Percentiles rank a stretch among this genome's conserved stretches.
These are phyloP conservation scores for Colostygia pectinataria DNA, from an alignment of 2,888 invertebrate species.

Conservation along the genomic window DNA sequence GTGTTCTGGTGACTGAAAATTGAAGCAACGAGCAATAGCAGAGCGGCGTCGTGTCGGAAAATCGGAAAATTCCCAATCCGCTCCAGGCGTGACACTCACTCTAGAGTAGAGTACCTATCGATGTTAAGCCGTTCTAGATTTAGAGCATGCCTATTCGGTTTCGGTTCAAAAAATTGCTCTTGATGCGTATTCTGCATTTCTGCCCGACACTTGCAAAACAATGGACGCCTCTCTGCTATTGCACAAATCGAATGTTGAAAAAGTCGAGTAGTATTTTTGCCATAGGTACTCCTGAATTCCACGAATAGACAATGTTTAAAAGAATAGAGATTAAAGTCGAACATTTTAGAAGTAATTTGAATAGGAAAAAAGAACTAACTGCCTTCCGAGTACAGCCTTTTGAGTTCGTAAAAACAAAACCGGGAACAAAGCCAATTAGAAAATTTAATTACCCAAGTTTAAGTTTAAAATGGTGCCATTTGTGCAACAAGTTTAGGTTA, in stretches of 20 bases:
- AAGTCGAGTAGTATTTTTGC: background rate
- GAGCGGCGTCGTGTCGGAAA: slow-evolving; percentile 54
- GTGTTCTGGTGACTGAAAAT: slow-evolving; percentile 49
- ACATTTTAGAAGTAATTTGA: background rate
- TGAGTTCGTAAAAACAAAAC: slow-evolving; percentile 11
- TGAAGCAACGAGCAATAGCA: slow-evolving; percentile 41
- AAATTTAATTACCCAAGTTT: slow-evolving; percentile 26
- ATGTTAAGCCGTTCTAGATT: slow-evolving; percentile 54
- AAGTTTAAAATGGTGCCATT: slow-evolving; percentile 26
- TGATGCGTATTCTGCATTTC: slow-evolving; percentile 41
- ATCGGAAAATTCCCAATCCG: slow-evolving; percentile 61
- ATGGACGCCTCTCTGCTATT: slow-evolving; percentile 8
- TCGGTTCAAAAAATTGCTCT: slow-evolving; percentile 44
- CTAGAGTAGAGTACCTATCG: slow-evolving; percentile 44
- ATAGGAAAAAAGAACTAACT: slow-evolving; percentile 2
- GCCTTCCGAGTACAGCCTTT: slow-evolving; percentile 8
- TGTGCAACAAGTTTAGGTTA: slow-evolving; percentile 38
- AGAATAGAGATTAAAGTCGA: background rate
- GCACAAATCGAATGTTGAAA: slow-evolving; percentile 3
- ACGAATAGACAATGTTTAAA: slow-evolving; percentile 1
- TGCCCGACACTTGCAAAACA: slow-evolving; percentile 27
- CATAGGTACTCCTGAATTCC: background rate
- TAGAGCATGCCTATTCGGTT: slow-evolving; percentile 48
- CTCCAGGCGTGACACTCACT: slow-evolving; percentile 52
- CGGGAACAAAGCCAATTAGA: slow-evolving; percentile 16